Evolutionary conservation across 1,140 invertebrate species (phyloP).

Genomic region (Eriosoma lanigerum): DNA sequence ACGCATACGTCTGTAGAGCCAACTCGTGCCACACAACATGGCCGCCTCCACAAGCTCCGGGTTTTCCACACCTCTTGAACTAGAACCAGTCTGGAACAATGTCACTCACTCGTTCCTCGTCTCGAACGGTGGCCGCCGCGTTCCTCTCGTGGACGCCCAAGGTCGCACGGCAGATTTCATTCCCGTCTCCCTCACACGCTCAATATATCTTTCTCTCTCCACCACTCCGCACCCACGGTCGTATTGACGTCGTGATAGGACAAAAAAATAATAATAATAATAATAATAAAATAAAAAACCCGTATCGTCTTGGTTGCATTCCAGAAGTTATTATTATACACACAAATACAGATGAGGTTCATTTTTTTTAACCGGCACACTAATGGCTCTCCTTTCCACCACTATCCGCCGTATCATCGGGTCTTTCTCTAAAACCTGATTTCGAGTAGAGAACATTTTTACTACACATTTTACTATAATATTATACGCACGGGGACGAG

Average conservation of each 20-base stretch:
- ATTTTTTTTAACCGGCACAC: slow-evolving; percentile 18
- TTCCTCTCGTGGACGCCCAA: slow-evolving; percentile 46
- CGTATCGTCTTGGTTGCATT: slow-evolving; percentile 46
- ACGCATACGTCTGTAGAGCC: background rate
- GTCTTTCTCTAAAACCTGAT: slow-evolving; percentile 3
- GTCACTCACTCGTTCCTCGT: slow-evolving; percentile 35
- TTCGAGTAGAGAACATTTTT: background rate
- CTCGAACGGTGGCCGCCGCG: slow-evolving; percentile 5
- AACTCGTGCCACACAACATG: slow-evolving; percentile 48
- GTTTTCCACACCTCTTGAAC: slow-evolving; percentile 35
- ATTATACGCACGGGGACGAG: background rate
- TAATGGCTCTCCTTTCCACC: slow-evolving; percentile 19
- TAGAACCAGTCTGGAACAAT: slow-evolving; percentile 51
- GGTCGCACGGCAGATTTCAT: slow-evolving; percentile 33
- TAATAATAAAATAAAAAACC: slow-evolving; percentile 38
- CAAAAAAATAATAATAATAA: slow-evolving; percentile 10
- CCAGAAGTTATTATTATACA: slow-evolving; percentile 45
- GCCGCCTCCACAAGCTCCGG: slow-evolving; percentile 50
- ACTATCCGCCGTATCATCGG: background rate
- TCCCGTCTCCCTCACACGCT: background rate
- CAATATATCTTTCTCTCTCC: background rate
- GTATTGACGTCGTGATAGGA: background rate
- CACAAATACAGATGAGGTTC: background rate
- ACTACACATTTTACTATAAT: background rate
- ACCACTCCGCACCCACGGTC: slow-evolving; percentile 2